phyloP scores from a whole-genome alignment of 35 echinoderm and acorn worm genomes.

The Strongylocentrotus purpuratus region DNA sequence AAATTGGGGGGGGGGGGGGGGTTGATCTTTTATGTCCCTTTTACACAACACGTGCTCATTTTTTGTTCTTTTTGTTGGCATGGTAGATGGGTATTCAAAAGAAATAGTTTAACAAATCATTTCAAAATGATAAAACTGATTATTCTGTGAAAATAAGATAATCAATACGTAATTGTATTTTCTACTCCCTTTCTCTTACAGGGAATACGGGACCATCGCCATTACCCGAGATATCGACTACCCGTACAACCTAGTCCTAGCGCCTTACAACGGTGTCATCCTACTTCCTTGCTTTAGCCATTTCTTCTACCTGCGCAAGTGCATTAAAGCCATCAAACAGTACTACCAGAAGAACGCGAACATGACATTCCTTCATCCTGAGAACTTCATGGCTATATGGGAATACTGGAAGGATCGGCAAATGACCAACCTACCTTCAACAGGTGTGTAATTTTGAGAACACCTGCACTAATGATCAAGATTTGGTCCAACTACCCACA shows the following conservation, averaged over 20 bases:
- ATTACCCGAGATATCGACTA: neutral
- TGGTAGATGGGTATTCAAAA: neutral
- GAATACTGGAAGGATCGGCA: slow-evolving; percentile 11
- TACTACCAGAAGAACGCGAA: slow-evolving; percentile 31
- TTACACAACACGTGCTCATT: too few species aligned
- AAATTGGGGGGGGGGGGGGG: too few species aligned
- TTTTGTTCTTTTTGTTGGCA: too few species aligned
- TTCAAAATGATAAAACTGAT: neutral
- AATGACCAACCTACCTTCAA: slow-evolving; percentile 20
- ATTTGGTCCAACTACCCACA: too few species aligned
- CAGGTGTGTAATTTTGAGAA: neutral
- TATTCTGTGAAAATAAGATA: too few species aligned
- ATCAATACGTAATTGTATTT: neutral
- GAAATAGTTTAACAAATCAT: too few species aligned
- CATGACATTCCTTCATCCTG: slow-evolving; percentile 25
- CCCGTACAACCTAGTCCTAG: slow-evolving; percentile 26
- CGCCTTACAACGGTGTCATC: slow-evolving; percentile 33
- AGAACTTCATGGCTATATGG: slow-evolving; percentile 5
- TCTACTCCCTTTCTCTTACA: neutral
- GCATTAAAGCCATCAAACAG: slow-evolving; percentile 40
- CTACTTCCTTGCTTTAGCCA: slow-evolving; percentile 21
- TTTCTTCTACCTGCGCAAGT: slow-evolving; percentile 16
- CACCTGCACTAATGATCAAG: too few species aligned
- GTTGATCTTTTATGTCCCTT: too few species aligned
- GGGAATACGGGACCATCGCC: neutral